Conservation (phyloP, 2,113 vertebrate genomes). For the Calyptomena viridis region DNA sequence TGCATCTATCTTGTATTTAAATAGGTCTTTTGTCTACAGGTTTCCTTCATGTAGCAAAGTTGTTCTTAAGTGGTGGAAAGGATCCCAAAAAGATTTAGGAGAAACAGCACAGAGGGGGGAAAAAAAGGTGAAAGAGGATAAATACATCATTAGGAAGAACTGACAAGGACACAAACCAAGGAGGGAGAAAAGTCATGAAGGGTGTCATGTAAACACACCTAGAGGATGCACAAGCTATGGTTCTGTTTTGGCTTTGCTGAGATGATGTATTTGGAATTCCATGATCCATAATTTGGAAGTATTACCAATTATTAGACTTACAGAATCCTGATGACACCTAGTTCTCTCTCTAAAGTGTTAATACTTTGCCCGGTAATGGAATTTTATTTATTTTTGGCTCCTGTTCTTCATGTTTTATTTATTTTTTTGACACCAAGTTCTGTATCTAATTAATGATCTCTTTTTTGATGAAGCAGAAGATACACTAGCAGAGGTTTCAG, state of each 20-base stretch:
- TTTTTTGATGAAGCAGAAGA: background rate
- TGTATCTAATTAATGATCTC: background rate
- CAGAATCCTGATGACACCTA: background rate
- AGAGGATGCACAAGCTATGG: too few species aligned
- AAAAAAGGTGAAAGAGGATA: background rate
- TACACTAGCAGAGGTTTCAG: background rate
- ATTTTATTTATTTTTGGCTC: background rate
- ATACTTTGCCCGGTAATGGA: background rate
- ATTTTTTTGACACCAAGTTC: background rate
- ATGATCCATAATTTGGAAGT: background rate
- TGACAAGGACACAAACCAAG: background rate
- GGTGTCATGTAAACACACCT: background rate
- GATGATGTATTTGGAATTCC: background rate
- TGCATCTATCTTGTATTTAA: background rate
- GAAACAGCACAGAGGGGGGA: background rate
- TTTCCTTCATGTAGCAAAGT: background rate
- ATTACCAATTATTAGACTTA: background rate
- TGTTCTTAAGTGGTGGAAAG: background rate
- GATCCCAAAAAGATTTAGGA: background rate
- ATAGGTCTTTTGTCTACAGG: background rate
- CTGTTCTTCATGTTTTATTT: background rate
- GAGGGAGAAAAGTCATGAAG: background rate
- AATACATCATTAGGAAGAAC: background rate
- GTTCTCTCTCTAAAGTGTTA: background rate
- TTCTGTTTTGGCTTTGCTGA: background rate